Conservation (phyloP, 2,888 invertebrate genomes). For the Thereva nobilitata region DNA sequence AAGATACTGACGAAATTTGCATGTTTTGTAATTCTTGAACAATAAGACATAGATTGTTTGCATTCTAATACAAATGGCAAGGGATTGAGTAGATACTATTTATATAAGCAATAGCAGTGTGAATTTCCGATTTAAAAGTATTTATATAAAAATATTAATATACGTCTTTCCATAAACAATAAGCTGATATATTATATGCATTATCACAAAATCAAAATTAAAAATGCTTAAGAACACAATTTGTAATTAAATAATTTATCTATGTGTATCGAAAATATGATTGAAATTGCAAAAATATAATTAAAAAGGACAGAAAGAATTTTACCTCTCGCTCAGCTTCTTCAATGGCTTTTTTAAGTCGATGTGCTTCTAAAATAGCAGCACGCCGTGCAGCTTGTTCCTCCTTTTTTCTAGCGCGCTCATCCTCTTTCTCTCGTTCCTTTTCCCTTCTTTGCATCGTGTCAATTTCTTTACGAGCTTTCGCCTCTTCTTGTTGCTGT, state of each 20-base stretch:
- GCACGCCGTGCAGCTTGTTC: constrained; percentile 88
- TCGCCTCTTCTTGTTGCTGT: constrained; percentile 87
- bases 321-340: constrained; percentile 84
- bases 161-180: no score
- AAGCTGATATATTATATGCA: no score
- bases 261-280: neutral
- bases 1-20: no score
- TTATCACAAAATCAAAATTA: neutral
- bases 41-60: no score
- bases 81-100: no score
- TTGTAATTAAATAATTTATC: neutral
- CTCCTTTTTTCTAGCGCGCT: constrained; percentile 72
- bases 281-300: neutral
- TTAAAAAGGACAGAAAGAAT: neutral
- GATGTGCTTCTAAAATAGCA: constrained; percentile 88
- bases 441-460: constrained; percentile 74
- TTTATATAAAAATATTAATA: no score
- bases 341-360: constrained; percentile 89
- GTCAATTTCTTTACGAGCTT: constrained; percentile 82
- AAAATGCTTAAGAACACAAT: neutral
- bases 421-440: constrained; percentile 76
- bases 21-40: no score
- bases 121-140: no score
- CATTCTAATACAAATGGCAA: no score
- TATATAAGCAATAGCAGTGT: no score